phyloP scores from a whole-genome alignment of 2,888 invertebrate species.

The Catocala fraxini region DNA sequence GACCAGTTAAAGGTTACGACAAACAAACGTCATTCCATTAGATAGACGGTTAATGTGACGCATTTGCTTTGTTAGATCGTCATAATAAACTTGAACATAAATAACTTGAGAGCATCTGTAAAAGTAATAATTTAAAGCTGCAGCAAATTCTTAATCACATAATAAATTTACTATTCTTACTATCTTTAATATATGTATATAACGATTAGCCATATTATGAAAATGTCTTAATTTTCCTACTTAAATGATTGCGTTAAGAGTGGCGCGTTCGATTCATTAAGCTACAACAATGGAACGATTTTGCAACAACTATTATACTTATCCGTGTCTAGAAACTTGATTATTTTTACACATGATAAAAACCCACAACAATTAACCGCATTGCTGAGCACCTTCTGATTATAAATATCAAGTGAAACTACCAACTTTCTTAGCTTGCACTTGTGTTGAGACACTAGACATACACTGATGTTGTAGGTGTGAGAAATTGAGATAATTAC shows the following conservation, averaged over 20 bases:
- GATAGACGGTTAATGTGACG: constrained; percentile 34
- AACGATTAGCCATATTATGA: constrained; percentile 15
- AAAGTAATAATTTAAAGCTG: constrained; percentile 32
- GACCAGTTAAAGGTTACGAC: constrained; percentile 41
- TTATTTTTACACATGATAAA: constrained; percentile 39
- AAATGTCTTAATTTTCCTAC: constrained; percentile 26
- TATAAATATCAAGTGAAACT: constrained; percentile 11
- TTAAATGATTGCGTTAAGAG: constrained; percentile 38
- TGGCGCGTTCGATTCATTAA: constrained; percentile 48
- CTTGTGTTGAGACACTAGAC: constrained; percentile 8
- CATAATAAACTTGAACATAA: constrained; percentile 30
- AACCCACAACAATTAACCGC: constrained; percentile 25
- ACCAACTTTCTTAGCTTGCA: constrained; percentile 13
- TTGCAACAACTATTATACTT: constrained; percentile 53
- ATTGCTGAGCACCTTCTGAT: constrained; percentile 11
- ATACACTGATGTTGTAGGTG: background rate
- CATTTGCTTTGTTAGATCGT: constrained; percentile 40
- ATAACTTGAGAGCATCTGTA: constrained; percentile 41
- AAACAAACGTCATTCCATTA: constrained; percentile 43
- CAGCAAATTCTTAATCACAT: constrained; percentile 47
- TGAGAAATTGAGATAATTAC: constrained; percentile 25
- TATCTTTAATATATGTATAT: background rate
- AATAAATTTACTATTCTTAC: constrained; percentile 16
- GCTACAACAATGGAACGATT: constrained; percentile 58
- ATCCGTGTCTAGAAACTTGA: constrained; percentile 39